Conservation (phyloP, 2,888 invertebrate genomes). For the Cistogaster globosa region DNA sequence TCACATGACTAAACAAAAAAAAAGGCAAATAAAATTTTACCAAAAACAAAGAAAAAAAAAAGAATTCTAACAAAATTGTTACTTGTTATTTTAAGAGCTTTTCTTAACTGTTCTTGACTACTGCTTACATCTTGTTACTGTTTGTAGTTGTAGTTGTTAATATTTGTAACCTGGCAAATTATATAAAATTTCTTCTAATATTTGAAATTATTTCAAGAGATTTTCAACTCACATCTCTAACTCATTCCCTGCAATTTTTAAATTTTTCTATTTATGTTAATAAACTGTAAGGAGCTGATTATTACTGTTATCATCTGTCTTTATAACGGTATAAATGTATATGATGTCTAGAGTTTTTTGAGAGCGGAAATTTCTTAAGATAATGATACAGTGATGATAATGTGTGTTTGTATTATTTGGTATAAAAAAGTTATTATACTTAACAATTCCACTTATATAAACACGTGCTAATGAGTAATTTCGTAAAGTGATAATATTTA, state of each 20-base stretch:
- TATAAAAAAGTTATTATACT: conserved; percentile 63
- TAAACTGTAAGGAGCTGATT: conserved; percentile 66
- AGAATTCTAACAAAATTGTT: conserved; percentile 16
- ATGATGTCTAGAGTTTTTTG: background rate
- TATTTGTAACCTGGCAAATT: conserved; percentile 48
- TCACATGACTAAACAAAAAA: conserved; percentile 66
- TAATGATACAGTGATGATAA: background rate
- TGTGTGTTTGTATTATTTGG: conserved; percentile 7
- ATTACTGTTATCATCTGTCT: conserved; percentile 46
- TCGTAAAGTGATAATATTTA: conserved; percentile 78
- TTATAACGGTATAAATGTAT: background rate
- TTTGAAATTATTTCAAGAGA: conserved; percentile 47
- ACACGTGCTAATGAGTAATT: conserved; percentile 79
- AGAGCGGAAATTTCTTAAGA: background rate
- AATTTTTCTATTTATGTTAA: conserved; percentile 62
- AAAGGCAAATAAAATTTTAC: conserved; percentile 30
- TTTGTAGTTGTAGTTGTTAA: conserved; percentile 10
- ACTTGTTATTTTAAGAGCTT: background rate
- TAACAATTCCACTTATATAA: conserved; percentile 72
- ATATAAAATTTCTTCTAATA: conserved; percentile 30
- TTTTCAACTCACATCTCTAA: background rate
- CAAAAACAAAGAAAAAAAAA: conserved; percentile 26
- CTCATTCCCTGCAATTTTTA: background rate
- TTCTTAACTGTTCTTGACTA: background rate
- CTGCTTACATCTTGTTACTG: background rate